Evolutionary conservation across 2,113 vertebrate genomes (phyloP), one percentile per base, ranked within the genome.

Genomic region (Cinclus cinclus): DNA sequence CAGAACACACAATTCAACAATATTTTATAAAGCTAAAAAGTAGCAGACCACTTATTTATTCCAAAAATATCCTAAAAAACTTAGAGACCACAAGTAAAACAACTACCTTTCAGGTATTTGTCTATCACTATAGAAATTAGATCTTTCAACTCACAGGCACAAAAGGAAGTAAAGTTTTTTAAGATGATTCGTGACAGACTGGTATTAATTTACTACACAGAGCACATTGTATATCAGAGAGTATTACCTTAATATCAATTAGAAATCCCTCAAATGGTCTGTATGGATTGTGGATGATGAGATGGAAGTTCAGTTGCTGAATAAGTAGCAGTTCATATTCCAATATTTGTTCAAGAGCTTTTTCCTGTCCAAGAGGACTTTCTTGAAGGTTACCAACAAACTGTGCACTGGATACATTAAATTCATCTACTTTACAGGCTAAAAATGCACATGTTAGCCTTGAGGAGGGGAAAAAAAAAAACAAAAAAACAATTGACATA

Each of bases 341-440:
- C 83, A 99, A 96, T 96, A 99, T 99, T 90, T 99, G 99, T 88
- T 99, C 99, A 47, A 99, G 97, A 35, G 98, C 96, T 73, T 98
- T 98, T 74, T 99, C 99, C 90, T 99, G 99, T 49, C 98, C 98
- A 7, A 97, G 83, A 22, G 98, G 98, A 28, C 97, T 99, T 96
- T 99, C 99, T 71, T 98, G 98, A 35, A 99, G 98, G 88, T 99
- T 99, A 68, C 98, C 98, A 88, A 99, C 99, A 94, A 99, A 99
- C 89, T 99, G 99, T 52, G 96, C 95, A 94, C 99, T 98, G 91
- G 99, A 99, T 23, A 99, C 99, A 47, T 99, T 99, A 96, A 99
- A 99, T 97, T 99, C 99, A 65, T 99, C 99, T 92, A 99, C 99
- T 97, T 99, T 99, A 94, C 99, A 99, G 47, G 99, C 98, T 90